Evolutionary conservation across 2,113 vertebrate genomes (phyloP).

Genomic region (Orthonyx spaldingii): DNA sequence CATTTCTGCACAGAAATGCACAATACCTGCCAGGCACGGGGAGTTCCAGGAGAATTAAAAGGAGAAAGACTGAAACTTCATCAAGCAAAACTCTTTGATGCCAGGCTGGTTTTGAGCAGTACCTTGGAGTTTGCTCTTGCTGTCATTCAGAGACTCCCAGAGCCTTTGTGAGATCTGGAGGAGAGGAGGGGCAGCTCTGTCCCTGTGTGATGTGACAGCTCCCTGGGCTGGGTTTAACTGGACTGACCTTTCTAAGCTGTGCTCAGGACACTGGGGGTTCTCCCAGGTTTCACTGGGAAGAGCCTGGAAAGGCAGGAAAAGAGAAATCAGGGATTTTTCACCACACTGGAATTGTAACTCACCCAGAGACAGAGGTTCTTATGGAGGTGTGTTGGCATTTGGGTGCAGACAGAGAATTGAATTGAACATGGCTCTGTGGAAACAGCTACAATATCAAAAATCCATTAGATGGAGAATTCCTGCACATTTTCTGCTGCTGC

Average conservation of each 20-base stretch:
- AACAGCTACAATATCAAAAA: not conserved
- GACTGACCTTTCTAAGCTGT: not conserved
- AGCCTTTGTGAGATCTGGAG: not conserved
- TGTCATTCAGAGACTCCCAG: not conserved
- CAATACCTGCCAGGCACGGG: not conserved
- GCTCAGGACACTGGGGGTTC: not conserved
- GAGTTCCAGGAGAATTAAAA: not conserved
- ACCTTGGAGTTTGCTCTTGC: not conserved
- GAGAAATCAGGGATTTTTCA: not conserved
- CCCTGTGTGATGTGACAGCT: not conserved
- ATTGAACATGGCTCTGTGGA: not conserved
- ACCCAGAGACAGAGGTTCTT: too few species aligned
- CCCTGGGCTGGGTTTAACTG: not conserved
- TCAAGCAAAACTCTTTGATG: not conserved
- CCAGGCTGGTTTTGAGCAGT: not conserved
- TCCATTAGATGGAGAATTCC: not conserved
- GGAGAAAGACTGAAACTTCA: not conserved
- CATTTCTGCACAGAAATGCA: not conserved
- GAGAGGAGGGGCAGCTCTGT: not conserved
- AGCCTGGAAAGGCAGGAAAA: not conserved
- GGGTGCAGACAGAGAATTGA: not conserved
- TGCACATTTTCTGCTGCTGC: accelerated
- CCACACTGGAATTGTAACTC: not conserved
- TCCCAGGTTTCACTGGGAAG: too few species aligned
- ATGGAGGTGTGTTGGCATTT: not conserved